Conservation (phyloP, 2,113 vertebrate genomes). For the Albula goreensis region DNA sequence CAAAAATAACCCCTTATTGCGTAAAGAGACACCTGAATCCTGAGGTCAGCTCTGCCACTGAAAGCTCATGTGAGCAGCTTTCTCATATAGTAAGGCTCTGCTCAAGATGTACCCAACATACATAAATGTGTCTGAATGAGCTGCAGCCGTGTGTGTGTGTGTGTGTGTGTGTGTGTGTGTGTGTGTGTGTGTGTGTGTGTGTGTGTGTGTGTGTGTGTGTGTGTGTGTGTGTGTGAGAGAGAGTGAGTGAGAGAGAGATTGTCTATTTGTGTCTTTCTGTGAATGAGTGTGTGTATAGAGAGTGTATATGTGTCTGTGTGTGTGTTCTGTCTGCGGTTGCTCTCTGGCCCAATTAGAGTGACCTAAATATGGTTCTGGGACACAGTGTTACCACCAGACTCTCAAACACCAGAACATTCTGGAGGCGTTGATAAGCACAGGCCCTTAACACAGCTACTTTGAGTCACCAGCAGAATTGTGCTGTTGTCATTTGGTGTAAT, state of each 20-base stretch:
- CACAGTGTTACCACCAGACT: neutral
- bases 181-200: no score
- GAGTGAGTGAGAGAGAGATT: neutral
- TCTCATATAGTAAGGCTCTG: neutral
- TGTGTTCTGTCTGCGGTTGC: neutral
- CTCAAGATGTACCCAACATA: neutral
- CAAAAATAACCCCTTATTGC: neutral
- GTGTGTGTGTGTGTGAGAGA: no score
- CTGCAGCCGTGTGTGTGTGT: no score
- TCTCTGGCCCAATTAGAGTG: neutral
- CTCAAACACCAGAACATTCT: neutral
- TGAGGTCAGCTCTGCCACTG: neutral
- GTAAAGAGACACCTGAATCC: neutral
- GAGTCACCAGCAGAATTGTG: neutral
- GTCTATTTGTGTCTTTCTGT: neutral
- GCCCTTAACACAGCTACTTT: neutral
- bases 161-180: neutral
- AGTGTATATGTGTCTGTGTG: no score
- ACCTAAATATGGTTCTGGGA: conserved; percentile 3
- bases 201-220: no score
- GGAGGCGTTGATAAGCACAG: neutral
- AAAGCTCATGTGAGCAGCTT: no score
- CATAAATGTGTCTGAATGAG: no score
- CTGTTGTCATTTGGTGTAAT: neutral
- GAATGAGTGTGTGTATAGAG: neutral